These are phyloP conservation scores for Polypedilum vanderplanki DNA, from an alignment of 1,140 invertebrate species.

Conservation along the genomic window DNA sequence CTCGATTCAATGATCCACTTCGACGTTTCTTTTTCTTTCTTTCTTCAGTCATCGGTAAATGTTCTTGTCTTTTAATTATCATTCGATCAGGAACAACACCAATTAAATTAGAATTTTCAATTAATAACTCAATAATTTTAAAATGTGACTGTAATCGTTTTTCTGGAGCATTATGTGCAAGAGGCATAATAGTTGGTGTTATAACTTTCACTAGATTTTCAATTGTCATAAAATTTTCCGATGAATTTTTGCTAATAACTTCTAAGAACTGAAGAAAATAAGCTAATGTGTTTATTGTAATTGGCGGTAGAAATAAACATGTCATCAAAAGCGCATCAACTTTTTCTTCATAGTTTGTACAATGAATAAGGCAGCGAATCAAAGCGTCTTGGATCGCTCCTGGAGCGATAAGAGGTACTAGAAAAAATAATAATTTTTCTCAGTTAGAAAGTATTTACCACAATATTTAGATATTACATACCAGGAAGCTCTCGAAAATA, in stretches of 20 bases:
- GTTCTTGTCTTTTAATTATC: constrained; percentile 46
- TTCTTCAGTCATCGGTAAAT: constrained; percentile 41
- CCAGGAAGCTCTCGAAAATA: constrained; percentile 75
- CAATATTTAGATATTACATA: no score
- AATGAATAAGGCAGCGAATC: constrained; percentile 55
- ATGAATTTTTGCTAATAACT: constrained; percentile 51
- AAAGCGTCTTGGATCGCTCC: constrained; percentile 63
- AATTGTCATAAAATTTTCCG: constrained; percentile 73
- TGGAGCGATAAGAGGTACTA: constrained; percentile 67
- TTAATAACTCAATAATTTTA: constrained; percentile 60
- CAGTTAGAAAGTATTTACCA: no score
- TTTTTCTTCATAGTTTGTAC: constrained; percentile 41
- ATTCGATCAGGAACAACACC: constrained; percentile 60
- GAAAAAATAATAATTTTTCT: no score
- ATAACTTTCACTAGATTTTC: constrained; percentile 74
- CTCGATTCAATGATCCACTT: constrained; percentile 74
- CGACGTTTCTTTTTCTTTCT: constrained; percentile 60
- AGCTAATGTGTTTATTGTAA: constrained; percentile 59
- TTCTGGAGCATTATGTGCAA: constrained; percentile 53
- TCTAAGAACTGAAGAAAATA: constrained; percentile 62
- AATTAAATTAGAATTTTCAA: constrained; percentile 66
- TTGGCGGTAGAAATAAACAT: constrained; percentile 56
- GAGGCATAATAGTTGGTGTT: constrained; percentile 76
- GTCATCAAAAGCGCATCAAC: constrained; percentile 52
- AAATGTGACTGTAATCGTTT: constrained; percentile 57